These are phyloP conservation scores for Helobdella robusta DNA, from an alignment of 2,888 invertebrate genomes.

Conservation along the genomic window DNA sequence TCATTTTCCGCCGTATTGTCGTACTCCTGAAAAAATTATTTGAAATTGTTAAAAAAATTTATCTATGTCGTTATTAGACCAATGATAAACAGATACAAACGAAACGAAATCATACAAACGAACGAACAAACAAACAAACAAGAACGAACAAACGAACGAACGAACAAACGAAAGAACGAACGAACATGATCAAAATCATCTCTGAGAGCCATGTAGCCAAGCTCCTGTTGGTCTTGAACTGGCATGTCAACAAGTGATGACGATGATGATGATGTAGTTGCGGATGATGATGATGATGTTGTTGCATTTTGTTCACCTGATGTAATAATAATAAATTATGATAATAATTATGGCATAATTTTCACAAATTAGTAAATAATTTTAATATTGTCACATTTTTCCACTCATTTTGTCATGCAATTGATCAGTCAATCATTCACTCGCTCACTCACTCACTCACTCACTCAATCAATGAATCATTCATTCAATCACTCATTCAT, in stretches of 20 bases:
- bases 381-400: too few species aligned
- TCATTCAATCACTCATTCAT: too few species aligned
- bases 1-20: background rate
- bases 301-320: too few species aligned
- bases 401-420: too few species aligned
- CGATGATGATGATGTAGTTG: too few species aligned
- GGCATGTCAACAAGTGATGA: constrained; percentile 6
- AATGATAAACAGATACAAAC: background rate
- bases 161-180: background rate
- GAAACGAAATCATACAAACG: background rate
- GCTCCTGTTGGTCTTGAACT: constrained; percentile 16
- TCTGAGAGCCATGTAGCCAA: constrained; percentile 19
- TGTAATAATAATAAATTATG: too few species aligned
- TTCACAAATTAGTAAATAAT: too few species aligned
- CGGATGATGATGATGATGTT: too few species aligned
- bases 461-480: too few species aligned
- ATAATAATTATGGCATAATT: too few species aligned
- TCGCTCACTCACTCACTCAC: too few species aligned
- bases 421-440: too few species aligned
- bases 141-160: background rate
- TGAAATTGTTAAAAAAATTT: background rate
- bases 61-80: background rate
- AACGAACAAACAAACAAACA: background rate
- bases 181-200: constrained; percentile 20
- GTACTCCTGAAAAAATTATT: constrained; percentile 18